phyloP scores from a whole-genome alignment of 1,140 invertebrate species.

The Eriocheir sinensis region DNA sequence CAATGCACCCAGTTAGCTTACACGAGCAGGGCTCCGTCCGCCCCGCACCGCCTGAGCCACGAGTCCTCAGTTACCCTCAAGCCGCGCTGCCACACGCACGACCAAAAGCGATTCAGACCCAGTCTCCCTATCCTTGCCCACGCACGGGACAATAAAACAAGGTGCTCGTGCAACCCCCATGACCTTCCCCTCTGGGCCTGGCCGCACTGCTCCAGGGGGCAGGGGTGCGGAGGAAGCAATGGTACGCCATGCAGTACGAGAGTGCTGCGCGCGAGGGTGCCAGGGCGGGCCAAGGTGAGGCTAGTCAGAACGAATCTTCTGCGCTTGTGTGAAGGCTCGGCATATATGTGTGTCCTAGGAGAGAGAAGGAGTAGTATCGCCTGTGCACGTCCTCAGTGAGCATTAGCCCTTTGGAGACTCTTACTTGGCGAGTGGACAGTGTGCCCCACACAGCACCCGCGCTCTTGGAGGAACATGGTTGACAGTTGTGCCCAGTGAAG shows the following conservation, averaged over 20 bases:
- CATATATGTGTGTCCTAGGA: conserved; percentile 59
- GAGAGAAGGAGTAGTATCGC: conserved; percentile 39
- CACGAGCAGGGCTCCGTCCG: conserved; percentile 69
- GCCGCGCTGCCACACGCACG: conserved; percentile 49
- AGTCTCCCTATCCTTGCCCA: neutral
- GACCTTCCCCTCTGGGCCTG: neutral
- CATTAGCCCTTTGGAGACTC: conserved; percentile 32
- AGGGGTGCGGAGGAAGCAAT: neutral
- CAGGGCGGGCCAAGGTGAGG: conserved; percentile 34
- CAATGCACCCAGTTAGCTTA: neutral
- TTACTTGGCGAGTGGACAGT: neutral
- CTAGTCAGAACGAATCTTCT: conserved; percentile 46
- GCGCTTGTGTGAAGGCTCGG: conserved; percentile 65
- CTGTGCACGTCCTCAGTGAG: conserved; percentile 37
- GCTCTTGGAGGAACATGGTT: neutral
- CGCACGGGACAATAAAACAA: neutral
- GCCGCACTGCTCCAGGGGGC: neutral
- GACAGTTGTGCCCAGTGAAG: neutral
- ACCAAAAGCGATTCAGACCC: neutral
- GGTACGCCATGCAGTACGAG: conserved; percentile 50
- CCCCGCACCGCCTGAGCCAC: conserved; percentile 76
- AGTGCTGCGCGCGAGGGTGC: neutral
- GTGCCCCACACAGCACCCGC: neutral
- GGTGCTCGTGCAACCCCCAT: neutral
- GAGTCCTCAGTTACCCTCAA: conserved; percentile 58